A percentile compares a stretch with the other conserved stretches of the same genome.
Evolutionary conservation across 2,888 invertebrate species (phyloP).

Genomic region (Acrobasis repandana): DNA sequence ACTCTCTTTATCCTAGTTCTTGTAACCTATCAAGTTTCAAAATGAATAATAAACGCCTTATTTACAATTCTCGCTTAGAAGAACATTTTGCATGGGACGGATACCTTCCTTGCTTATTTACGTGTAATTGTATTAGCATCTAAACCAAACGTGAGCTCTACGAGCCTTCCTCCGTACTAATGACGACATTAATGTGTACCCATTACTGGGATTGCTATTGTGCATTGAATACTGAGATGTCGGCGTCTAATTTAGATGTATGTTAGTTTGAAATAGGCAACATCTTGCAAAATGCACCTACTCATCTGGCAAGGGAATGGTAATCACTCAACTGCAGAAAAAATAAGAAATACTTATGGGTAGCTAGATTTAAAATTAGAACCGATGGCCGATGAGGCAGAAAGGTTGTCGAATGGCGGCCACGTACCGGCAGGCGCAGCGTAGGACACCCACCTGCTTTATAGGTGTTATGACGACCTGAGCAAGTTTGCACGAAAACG

Average conservation of each 20-base stretch:
- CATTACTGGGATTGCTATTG: constrained; percentile 16
- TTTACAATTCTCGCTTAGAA: background rate
- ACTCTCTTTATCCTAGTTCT: too few species aligned
- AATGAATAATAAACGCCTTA: background rate
- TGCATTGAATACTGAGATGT: constrained; percentile 8
- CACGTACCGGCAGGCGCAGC: too few species aligned
- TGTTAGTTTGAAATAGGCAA: background rate
- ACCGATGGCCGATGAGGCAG: too few species aligned
- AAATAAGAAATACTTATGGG: too few species aligned
- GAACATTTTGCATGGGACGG: background rate
- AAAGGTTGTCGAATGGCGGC: too few species aligned
- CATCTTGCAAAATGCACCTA: background rate
- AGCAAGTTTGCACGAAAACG: too few species aligned
- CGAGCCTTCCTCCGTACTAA: constrained; percentile 14
- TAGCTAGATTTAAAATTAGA: too few species aligned
- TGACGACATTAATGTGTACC: constrained; percentile 15
- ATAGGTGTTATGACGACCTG: too few species aligned
- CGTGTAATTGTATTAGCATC: constrained; percentile 15
- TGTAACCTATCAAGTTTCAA: too few species aligned
- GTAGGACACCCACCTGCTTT: too few species aligned
- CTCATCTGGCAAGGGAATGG: too few species aligned
- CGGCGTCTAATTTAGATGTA: background rate
- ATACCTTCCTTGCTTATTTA: background rate
- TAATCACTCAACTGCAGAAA: too few species aligned
- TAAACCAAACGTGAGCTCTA: constrained; percentile 8